Percentiles rank a stretch among this genome's conserved stretches.
Evolutionary conservation across 1,140 invertebrate species (phyloP).

Genomic region (Diorhabda carinulata): DNA sequence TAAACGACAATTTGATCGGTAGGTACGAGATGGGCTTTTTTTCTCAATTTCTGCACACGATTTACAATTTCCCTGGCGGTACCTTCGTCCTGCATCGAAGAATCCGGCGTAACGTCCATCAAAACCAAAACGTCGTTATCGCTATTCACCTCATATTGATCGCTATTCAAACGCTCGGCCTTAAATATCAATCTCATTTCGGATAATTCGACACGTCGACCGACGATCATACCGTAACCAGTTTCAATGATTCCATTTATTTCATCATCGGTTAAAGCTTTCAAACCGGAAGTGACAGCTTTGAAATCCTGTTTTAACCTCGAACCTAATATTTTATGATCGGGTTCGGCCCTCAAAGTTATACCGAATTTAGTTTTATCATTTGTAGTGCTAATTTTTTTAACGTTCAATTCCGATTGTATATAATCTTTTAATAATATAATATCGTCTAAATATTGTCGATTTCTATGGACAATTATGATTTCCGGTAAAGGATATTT

Average conservation of each 20-base stretch:
- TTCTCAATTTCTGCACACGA: conserved; percentile 93
- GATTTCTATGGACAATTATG: conserved; percentile 88
- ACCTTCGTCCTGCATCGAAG: conserved; percentile 88
- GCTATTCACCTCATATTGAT: conserved; percentile 84
- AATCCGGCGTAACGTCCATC: conserved; percentile 76
- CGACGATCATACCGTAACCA: conserved; percentile 69
- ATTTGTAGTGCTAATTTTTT: conserved; percentile 78
- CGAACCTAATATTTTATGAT: conserved; percentile 81
- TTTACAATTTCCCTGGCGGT: conserved; percentile 93
- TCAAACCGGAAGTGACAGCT: conserved; percentile 76
- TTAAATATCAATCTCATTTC: conserved; percentile 88
- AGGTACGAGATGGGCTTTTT: conserved; percentile 90
- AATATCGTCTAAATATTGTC: conserved; percentile 75
- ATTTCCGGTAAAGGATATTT: conserved; percentile 97
- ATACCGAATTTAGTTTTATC: conserved; percentile 95
- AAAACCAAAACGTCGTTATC: conserved; percentile 82
- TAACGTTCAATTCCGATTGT: conserved; percentile 91
- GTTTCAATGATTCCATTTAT: conserved; percentile 72
- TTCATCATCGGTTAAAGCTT: conserved; percentile 73
- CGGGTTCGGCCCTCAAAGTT: conserved; percentile 87
- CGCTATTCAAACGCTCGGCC: conserved; percentile 52
- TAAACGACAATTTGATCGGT: conserved; percentile 86
- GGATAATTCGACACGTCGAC: conserved; percentile 71
- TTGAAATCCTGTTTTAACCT: conserved; percentile 88
- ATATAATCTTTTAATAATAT: conserved; percentile 81